Percentiles rank a stretch among this genome's conserved stretches.
phyloP scores from a whole-genome alignment of 2,888 invertebrate species.

The Scaptomyza polygonia region DNA sequence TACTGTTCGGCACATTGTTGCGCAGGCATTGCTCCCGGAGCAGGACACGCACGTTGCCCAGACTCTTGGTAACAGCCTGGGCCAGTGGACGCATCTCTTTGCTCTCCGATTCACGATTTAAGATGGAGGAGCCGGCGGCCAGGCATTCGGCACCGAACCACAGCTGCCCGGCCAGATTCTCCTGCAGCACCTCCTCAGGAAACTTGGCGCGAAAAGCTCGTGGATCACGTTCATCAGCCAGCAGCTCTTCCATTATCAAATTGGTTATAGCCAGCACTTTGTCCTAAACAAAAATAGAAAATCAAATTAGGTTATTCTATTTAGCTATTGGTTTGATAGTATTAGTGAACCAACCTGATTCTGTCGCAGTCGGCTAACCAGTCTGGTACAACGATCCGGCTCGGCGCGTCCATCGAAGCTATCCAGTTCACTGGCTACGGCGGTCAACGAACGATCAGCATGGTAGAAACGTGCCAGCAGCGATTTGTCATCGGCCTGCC shows the following conservation, averaged over 20 bases:
- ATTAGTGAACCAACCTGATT: constrained; percentile 88
- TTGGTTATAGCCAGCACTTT: constrained; percentile 96
- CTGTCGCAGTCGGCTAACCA: constrained; percentile 97
- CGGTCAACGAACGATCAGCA: constrained; percentile 98
- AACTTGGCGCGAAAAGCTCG: constrained; percentile 99
- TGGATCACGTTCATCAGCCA: constrained; percentile 93
- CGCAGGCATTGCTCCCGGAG: constrained; percentile 94
- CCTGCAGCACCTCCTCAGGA: constrained; percentile 99
- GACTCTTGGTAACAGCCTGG: constrained; percentile 96
- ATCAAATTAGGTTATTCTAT: neutral
- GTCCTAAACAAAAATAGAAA: constrained; percentile 85
- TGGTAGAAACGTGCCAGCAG: constrained; percentile 98
- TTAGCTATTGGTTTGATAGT: neutral
- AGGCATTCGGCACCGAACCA: constrained; percentile 99
- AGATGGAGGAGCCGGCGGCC: constrained; percentile 98
- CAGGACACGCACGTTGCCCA: constrained; percentile 95
- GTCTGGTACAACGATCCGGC: constrained; percentile 96
- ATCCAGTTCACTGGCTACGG: constrained; percentile 97
- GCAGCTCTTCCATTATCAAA: constrained; percentile 96
- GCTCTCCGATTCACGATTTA: constrained; percentile 98
- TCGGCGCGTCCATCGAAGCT: constrained; percentile 99
- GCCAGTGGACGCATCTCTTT: constrained; percentile 98
- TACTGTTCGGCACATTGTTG: constrained; percentile 87
- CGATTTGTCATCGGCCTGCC: constrained; percentile 95
- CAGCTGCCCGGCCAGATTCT: constrained; percentile 98